Conservation (phyloP, 1,140 invertebrate species). For the Drosophila ambigua region DNA sequence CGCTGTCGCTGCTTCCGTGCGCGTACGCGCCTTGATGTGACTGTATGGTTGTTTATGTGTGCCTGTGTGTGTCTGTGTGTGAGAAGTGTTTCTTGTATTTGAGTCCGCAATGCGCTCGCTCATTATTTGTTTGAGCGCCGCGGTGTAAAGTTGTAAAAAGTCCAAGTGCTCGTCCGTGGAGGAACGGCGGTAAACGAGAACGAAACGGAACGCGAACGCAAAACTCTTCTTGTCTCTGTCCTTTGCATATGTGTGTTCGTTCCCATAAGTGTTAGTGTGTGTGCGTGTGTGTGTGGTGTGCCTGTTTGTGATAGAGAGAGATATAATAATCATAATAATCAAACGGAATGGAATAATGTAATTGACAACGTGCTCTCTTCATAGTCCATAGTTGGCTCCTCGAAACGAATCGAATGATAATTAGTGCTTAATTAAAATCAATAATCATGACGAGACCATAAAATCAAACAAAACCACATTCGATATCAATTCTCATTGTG, state of each 20-base stretch:
- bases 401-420: conserved; percentile 69
- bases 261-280: conserved; percentile 22
- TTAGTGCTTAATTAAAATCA: conserved; percentile 82
- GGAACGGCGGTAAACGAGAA: conserved; percentile 32
- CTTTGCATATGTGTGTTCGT: too few relatives aligned
- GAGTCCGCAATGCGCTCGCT: conserved; percentile 82
- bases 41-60: conserved; percentile 30
- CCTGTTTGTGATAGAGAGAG: conserved; percentile 55
- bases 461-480: conserved; percentile 44
- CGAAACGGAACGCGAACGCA: conserved; percentile 34
- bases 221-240: conserved; percentile 12
- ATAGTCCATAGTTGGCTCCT: background rate
- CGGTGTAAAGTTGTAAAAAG: conserved; percentile 84
- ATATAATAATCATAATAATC: conserved; percentile 55
- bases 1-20: conserved; percentile 54
- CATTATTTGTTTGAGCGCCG: conserved; percentile 84
- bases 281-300: conserved; percentile 10
- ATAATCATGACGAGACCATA: conserved; percentile 70
- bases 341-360: conserved; percentile 80
- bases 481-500: conserved; percentile 51
- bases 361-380: conserved; percentile 63
- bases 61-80: conserved; percentile 52
- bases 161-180: conserved; percentile 64
- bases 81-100: conserved; percentile 80
- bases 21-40: conserved; percentile 58